Evolutionary conservation across 2,888 invertebrate genomes (phyloP).

Genomic region (Heteropelma amictum): DNA sequence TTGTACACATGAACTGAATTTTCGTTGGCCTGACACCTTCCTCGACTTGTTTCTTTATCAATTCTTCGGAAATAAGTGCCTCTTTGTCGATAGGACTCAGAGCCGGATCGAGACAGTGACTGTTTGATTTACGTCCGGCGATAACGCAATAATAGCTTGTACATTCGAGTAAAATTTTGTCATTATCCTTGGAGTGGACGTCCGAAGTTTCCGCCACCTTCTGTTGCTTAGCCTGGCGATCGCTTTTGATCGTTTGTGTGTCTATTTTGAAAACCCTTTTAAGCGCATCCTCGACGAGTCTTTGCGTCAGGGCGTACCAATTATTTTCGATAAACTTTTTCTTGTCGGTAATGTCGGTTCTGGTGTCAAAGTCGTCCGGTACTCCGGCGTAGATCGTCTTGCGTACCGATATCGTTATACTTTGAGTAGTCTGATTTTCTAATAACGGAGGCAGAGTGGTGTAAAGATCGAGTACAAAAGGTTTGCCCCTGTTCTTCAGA

Average conservation of each 20-base stretch:
- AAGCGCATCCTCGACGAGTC: constrained; percentile 70
- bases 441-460: constrained; percentile 24
- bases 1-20: constrained; percentile 70
- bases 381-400: constrained; percentile 58
- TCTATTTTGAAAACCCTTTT: constrained; percentile 72
- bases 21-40: constrained; percentile 57
- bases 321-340: constrained; percentile 57
- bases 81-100: constrained; percentile 73
- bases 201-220: constrained; percentile 72
- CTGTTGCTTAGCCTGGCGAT: constrained; percentile 69
- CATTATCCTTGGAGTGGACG: constrained; percentile 71
- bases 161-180: constrained; percentile 68
- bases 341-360: constrained; percentile 59
- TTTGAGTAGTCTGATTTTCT: constrained; percentile 32
- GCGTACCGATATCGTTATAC: constrained; percentile 60
- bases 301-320: constrained; percentile 70
- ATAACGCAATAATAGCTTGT: constrained; percentile 72
- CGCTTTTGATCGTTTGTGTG: constrained; percentile 59
- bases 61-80: constrained; percentile 70
- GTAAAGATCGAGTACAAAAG: constrained; percentile 59
- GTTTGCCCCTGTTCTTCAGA: constrained; percentile 57
- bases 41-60: constrained; percentile 60
- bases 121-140: constrained; percentile 70
- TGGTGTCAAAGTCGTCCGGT: constrained; percentile 53
- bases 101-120: constrained; percentile 60